Conservation (phyloP, 2,113 vertebrate species). For the Mormyrus iriodes region DNA sequence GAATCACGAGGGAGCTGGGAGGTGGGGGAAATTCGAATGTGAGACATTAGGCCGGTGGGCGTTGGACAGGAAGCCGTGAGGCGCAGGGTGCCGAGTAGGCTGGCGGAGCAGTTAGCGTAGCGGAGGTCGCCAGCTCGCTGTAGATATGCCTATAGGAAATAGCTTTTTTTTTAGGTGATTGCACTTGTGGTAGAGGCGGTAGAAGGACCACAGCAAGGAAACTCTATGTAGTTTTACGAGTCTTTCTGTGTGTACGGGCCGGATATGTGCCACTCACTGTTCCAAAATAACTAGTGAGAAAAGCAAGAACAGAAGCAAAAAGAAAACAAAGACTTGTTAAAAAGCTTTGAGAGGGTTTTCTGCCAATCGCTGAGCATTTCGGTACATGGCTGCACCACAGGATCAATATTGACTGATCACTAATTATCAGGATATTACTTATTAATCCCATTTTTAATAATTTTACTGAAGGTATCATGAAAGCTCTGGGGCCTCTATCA, state of each 20-base stretch:
- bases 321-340: slow-evolving; percentile 14
- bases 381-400: not conserved
- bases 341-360: not conserved
- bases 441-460: not conserved
- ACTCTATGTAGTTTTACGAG: not conserved
- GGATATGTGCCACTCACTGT: not conserved
- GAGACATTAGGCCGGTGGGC: not conserved
- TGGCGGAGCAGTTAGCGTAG: not conserved
- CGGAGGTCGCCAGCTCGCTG: not conserved
- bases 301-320: not conserved
- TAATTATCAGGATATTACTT: not conserved
- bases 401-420: not conserved
- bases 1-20: not conserved
- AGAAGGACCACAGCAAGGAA: slow-evolving; percentile 16
- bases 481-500: not conserved
- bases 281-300: slow-evolving; percentile 21
- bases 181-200: not conserved
- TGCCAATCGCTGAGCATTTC: not conserved
- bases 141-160: slow-evolving; percentile 16
- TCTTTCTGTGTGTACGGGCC: not conserved
- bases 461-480: not conserved
- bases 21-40: slow-evolving; percentile 11
- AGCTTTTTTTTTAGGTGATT: not conserved
- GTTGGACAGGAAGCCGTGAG: slow-evolving; percentile 14
- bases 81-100: not conserved